Evolutionary conservation across 2,113 vertebrate genomes (phyloP).

Genomic region (Carlito syrichta): DNA sequence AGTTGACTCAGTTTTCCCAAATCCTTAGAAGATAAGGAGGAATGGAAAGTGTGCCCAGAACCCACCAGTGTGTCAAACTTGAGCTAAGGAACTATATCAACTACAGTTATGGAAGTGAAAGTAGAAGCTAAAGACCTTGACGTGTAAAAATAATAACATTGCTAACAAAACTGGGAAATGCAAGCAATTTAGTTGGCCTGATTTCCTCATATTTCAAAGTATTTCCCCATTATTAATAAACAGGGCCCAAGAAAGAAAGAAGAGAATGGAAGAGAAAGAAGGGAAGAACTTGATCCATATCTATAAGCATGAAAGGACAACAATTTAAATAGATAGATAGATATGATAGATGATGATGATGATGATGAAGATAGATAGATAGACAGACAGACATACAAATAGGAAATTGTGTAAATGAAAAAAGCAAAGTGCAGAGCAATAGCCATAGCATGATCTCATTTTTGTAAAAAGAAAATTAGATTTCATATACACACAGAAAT

Average conservation of each 20-base stretch:
- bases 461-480: background rate
- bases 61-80: too few relatives aligned
- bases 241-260: background rate
- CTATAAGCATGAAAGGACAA: background rate
- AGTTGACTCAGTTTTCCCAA: background rate
- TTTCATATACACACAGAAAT: background rate
- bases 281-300: background rate
- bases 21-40: background rate
- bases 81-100: too few relatives aligned
- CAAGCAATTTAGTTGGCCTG: background rate
- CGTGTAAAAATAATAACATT: background rate
- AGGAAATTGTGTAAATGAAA: background rate
- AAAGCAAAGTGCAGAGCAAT: background rate
- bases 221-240: background rate
- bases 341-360: background rate
- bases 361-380: background rate
- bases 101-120: background rate
- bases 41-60: accelerated
- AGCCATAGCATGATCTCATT: background rate
- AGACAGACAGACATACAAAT: background rate
- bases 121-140: background rate
- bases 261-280: too few relatives aligned
- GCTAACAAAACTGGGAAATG: background rate
- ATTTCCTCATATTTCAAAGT: background rate
- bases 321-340: background rate